phyloP scores from a whole-genome alignment of 2,888 invertebrate species.

The Liodrosophila aerea region DNA sequence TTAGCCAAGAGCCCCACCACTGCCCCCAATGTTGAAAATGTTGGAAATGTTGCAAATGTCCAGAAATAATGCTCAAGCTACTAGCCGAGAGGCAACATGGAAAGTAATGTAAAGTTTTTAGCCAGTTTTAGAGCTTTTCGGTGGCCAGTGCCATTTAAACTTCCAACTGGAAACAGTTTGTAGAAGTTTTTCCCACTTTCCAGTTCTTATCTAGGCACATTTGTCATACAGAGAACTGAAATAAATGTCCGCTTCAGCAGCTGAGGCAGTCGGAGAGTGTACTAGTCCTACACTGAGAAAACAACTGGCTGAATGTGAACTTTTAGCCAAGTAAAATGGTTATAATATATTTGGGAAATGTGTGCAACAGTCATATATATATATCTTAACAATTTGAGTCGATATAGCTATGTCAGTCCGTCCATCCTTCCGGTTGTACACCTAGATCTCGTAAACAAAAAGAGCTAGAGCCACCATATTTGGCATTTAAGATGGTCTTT shows the following conservation, averaged over 20 bases:
- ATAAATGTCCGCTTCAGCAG: conserved; percentile 71
- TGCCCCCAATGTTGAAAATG: conserved; percentile 8
- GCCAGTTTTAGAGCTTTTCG: conserved; percentile 4
- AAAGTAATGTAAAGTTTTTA: conserved; percentile 13
- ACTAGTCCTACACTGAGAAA: background rate
- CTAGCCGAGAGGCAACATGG: conserved; percentile 22
- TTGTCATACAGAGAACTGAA: conserved; percentile 65
- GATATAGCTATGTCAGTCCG: too few relatives aligned
- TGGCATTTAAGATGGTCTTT: too few relatives aligned
- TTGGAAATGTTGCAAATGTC: conserved; percentile 42
- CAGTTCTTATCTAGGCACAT: conserved; percentile 65
- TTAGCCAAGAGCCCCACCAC: conserved; percentile 29
- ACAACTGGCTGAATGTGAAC: too few relatives aligned
- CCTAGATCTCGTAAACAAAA: too few relatives aligned
- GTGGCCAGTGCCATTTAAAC: background rate
- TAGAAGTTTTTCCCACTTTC: conserved; percentile 49
- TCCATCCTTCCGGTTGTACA: too few relatives aligned
- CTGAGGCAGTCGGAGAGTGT: background rate
- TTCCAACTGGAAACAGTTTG: background rate
- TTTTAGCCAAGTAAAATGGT: too few relatives aligned
- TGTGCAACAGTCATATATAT: too few relatives aligned
- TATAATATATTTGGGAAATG: too few relatives aligned
- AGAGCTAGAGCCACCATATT: too few relatives aligned
- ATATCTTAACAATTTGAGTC: too few relatives aligned
- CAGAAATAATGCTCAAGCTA: conserved; percentile 12